A percentile compares a stretch with the other conserved stretches of the same genome.
Conservation (phyloP, 2,888 invertebrate genomes). For the Ganaspis brasiliensis region DNA sequence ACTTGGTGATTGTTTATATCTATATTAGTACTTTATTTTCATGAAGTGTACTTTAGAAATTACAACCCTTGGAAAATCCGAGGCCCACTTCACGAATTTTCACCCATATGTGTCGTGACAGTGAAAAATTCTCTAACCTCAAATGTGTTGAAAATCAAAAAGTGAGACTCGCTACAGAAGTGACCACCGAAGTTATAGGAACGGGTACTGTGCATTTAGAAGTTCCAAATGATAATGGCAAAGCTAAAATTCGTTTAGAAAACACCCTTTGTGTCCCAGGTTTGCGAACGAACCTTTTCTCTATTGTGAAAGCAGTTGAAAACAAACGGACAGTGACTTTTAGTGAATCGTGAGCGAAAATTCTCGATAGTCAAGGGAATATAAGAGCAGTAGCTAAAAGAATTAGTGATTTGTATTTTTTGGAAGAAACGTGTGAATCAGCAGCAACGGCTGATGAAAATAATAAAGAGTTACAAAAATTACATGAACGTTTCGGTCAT, state of each 20-base stretch:
- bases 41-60: no score
- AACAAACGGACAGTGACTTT: conserved; percentile 49
- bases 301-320: conserved; percentile 48
- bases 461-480: neutral
- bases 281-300: conserved; percentile 53
- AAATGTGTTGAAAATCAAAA: conserved; percentile 43
- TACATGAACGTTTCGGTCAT: conserved; percentile 7
- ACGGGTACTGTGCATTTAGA: conserved; percentile 47
- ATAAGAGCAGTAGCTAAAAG: conserved; percentile 42
- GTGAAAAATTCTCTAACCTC: conserved; percentile 44
- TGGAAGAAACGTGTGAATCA: neutral
- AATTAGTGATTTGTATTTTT: conserved; percentile 42
- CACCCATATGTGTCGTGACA: conserved; percentile 51
- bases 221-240: conserved; percentile 28
- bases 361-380: conserved; percentile 33
- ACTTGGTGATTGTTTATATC: no score
- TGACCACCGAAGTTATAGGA: conserved; percentile 49
- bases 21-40: no score
- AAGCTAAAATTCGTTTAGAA: conserved; percentile 46
- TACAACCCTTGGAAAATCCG: no score
- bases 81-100: no score
- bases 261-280: conserved; percentile 52
- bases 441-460: neutral
- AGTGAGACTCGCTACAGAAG: conserved; percentile 47
- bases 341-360: conserved; percentile 39